Conservation (phyloP, 2,113 vertebrate genomes). For the Sinocyclocheilus grahami region DNA sequence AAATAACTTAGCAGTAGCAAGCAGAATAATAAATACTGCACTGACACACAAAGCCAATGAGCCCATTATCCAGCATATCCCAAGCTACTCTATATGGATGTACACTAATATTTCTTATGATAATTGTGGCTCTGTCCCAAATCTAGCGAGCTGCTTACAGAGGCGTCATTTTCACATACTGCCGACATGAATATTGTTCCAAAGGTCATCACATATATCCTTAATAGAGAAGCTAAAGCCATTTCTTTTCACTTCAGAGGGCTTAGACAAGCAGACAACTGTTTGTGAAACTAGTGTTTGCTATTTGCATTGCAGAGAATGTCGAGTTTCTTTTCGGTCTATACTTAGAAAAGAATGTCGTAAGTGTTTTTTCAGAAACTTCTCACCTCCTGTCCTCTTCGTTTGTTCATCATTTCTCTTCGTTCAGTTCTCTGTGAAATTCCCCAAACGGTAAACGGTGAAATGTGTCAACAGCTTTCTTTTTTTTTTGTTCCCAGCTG, state of each 20-base stretch:
- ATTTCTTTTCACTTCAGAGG: not conserved
- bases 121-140: not conserved
- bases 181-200: too few species aligned
- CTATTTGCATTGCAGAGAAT: not conserved
- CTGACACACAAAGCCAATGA: too few species aligned
- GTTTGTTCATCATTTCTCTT: conserved; percentile 1
- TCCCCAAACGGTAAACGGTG: not conserved
- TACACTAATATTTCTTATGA: too few species aligned
- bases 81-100: too few species aligned
- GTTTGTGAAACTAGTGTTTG: not conserved
- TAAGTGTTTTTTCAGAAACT: conserved; percentile 6
- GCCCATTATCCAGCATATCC: too few species aligned
- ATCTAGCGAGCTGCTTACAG: not conserved
- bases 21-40: too few species aligned
- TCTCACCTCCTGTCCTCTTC: not conserved
- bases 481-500: not conserved
- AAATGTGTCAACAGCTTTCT: conserved; percentile 3
- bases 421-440: not conserved
- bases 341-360: not conserved
- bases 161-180: not conserved
- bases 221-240: not conserved
- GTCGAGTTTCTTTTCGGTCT: not conserved
- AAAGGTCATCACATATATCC: not conserved
- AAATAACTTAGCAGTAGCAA: too few species aligned
- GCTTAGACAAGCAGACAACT: not conserved